phyloP scores from a whole-genome alignment of 2,888 invertebrate species.

The Muschampia plurimacula region DNA sequence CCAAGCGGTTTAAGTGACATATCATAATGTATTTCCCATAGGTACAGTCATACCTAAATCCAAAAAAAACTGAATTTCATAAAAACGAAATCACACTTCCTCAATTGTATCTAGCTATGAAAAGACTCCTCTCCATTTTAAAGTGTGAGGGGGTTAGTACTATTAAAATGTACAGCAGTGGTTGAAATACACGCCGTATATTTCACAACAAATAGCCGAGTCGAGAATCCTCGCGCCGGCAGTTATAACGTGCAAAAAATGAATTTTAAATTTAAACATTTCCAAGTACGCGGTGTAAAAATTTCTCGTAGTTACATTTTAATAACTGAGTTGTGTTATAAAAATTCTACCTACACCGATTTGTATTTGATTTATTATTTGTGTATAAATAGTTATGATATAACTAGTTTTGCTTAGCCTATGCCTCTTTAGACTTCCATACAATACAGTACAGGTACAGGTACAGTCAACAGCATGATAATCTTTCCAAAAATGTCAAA shows the following conservation, averaged over 20 bases:
- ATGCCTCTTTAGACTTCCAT: too few species aligned
- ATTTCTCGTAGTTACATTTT: neutral
- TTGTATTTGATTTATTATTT: too few species aligned
- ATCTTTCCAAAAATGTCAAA: too few species aligned
- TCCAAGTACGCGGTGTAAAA: constrained; percentile 1
- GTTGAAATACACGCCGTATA: constrained; percentile 19
- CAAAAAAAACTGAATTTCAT: neutral
- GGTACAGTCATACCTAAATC: too few species aligned
- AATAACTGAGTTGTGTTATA: neutral
- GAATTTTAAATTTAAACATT: constrained; percentile 14
- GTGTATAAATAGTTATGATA: too few species aligned
- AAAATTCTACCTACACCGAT: too few species aligned
- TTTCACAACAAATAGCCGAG: constrained; percentile 23
- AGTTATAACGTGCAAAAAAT: constrained; percentile 16
- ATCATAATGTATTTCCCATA: too few species aligned
- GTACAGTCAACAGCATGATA: too few species aligned
- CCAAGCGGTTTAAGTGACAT: too few species aligned
- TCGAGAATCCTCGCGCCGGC: constrained; percentile 22
- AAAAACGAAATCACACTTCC: constrained; percentile 1
- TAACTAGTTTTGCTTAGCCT: too few species aligned
- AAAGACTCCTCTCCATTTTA: neutral
- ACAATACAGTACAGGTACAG: too few species aligned
- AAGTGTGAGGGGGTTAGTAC: constrained; percentile 21
- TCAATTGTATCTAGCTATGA: neutral
- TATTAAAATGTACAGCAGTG: constrained; percentile 33